A percentile compares a stretch with the other conserved stretches of the same genome.
These are phyloP conservation scores for Muschampia plurimacula DNA, from an alignment of 2,888 invertebrate species.

Conservation along the genomic window DNA sequence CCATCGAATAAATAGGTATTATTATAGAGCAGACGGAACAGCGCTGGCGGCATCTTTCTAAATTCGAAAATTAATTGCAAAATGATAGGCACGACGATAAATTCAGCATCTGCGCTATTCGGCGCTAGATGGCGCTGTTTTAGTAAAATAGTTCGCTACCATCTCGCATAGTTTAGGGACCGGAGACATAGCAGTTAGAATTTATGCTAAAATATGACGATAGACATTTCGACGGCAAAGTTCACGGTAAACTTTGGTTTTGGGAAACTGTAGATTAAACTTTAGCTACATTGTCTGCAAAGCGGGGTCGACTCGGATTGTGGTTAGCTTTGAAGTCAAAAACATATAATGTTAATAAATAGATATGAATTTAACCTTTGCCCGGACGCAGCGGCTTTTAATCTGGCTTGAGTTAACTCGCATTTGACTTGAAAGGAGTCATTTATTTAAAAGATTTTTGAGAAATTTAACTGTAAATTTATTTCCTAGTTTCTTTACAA, in stretches of 20 bases:
- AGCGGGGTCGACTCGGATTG: conserved; percentile 42
- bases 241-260: conserved; percentile 51
- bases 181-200: conserved; percentile 55
- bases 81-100: conserved; percentile 31
- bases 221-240: conserved; percentile 50
- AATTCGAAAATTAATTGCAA: conserved; percentile 23
- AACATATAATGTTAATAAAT: conserved; percentile 25
- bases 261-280: conserved; percentile 66
- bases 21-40: background rate
- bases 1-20: conserved; percentile 9
- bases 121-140: conserved; percentile 66
- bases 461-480: no score
- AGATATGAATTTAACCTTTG: conserved; percentile 25
- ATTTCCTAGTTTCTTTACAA: no score
- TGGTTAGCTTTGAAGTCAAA: conserved; percentile 48
- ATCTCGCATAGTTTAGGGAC: conserved; percentile 47
- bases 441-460: background rate
- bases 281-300: conserved; percentile 48
- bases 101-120: conserved; percentile 53
- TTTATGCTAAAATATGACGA: conserved; percentile 67
- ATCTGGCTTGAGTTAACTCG: conserved; percentile 7
- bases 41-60: conserved; percentile 32
- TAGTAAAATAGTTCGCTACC: conserved; percentile 54
- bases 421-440: background rate
- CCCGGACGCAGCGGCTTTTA: background rate